Conservation (phyloP, 1,140 invertebrate genomes). For the Anagrus nilaparvatae region DNA sequence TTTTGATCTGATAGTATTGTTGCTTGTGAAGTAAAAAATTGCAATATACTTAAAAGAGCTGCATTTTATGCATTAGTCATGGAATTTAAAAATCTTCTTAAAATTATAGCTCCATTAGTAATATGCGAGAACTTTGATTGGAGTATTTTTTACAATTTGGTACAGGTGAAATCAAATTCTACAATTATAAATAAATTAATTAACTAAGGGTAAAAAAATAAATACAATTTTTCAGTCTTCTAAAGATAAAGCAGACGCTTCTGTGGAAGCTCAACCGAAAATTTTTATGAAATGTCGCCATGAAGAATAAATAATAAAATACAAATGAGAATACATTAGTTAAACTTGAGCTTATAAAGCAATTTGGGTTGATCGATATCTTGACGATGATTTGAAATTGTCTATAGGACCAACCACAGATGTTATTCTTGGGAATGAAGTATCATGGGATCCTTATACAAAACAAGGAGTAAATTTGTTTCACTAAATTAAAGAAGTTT, state of each 20-base stretch:
- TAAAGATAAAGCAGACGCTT: conserved; percentile 60
- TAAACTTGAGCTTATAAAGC: no score
- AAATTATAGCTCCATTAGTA: conserved; percentile 75
- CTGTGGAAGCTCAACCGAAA: conserved; percentile 75
- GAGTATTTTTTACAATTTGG: conserved; percentile 73
- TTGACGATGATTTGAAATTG: conserved; percentile 46
- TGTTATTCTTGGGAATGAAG: conserved; percentile 45
- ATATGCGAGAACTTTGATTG: conserved; percentile 80
- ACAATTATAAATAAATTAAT: conserved; percentile 1
- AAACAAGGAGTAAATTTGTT: conserved; percentile 73
- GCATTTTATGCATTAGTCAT: conserved; percentile 67
- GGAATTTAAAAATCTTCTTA: conserved; percentile 83
- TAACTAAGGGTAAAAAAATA: no score
- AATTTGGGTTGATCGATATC: conserved; percentile 74
- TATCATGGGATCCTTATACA: conserved; percentile 70
- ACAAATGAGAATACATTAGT: no score
- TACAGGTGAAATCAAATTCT: conserved; percentile 54
- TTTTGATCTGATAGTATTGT: conserved; percentile 80
- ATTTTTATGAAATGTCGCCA: conserved; percentile 28
- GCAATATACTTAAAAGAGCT: conserved; percentile 47
- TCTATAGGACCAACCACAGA: conserved; percentile 51
- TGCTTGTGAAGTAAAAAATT: conserved; percentile 71
- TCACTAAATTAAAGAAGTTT: conserved; percentile 24
- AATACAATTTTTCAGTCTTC: conserved; percentile 62
- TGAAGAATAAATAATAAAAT: no score